These are phyloP conservation scores for Poecilobothrus nobilitatus DNA, from an alignment of 2,888 invertebrate genomes.

Conservation along the genomic window DNA sequence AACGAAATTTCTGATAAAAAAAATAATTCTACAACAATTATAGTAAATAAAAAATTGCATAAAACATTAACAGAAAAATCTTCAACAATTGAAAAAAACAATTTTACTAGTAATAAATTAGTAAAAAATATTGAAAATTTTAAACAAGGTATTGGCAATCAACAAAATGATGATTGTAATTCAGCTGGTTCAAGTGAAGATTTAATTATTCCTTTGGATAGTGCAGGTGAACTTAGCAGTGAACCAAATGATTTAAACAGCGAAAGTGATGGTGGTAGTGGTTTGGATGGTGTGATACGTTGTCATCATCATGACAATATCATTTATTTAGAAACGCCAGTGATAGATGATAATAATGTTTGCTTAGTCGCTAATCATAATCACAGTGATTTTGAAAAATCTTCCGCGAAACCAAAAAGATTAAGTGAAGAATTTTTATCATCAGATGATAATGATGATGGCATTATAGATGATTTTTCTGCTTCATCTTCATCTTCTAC, in stretches of 20 bases:
- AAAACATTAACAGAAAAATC: neutral
- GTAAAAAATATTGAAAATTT: conserved; percentile 1
- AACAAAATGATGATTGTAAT: conserved; percentile 19
- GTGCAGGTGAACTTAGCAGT: conserved; percentile 16
- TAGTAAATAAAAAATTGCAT: neutral
- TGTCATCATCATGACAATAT: conserved; percentile 30
- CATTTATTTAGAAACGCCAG: conserved; percentile 41
- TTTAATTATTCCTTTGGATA: conserved; percentile 22
- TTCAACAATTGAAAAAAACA: neutral
- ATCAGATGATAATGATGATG: conserved; percentile 28
- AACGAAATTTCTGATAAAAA: neutral
- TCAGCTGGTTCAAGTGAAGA: conserved; percentile 24
- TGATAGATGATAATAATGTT: conserved; percentile 36
- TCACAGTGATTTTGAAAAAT: conserved; percentile 26
- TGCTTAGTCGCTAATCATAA: conserved; percentile 22
- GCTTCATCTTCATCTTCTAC: conserved; percentile 9
- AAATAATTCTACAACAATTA: neutral
- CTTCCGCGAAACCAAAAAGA: conserved; percentile 37
- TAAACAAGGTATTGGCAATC: neutral
- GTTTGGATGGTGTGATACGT: conserved; percentile 20
- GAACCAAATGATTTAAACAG: conserved; percentile 19
- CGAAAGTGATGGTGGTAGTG: conserved; percentile 27
- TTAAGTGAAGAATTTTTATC: conserved; percentile 41
- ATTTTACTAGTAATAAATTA: neutral
- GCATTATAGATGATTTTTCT: conserved; percentile 11